Evolutionary conservation across 1,140 invertebrate species (phyloP).

Genomic region (Apis dorsata): DNA sequence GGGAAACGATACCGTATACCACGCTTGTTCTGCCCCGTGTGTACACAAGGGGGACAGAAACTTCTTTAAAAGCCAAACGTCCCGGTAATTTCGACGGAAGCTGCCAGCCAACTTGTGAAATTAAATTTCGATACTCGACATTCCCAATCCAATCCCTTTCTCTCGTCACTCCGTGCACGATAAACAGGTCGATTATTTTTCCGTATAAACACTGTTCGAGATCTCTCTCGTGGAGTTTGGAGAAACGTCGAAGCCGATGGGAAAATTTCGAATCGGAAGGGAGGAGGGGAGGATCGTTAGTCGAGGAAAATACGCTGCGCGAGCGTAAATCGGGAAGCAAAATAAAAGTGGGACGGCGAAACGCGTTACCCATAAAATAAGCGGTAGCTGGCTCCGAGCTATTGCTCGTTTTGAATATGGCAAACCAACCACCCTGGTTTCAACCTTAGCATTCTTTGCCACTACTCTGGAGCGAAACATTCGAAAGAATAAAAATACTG

Average conservation of each 20-base stretch:
- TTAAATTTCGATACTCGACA: conserved; percentile 52
- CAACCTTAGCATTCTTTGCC: conserved; percentile 5
- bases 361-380: conserved; percentile 66
- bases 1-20: conserved; percentile 3
- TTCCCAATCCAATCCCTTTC: conserved; percentile 4
- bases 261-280: neutral
- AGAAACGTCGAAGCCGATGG: too few species aligned
- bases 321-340: conserved; percentile 63
- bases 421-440: neutral
- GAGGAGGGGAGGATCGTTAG: neutral
- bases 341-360: conserved; percentile 52
- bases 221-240: neutral
- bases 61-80: conserved; percentile 47
- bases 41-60: conserved; percentile 26
- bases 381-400: conserved; percentile 48
- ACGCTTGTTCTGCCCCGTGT: conserved; percentile 14
- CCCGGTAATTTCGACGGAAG: conserved; percentile 56
- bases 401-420: conserved; percentile 60
- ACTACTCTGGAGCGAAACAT: conserved; percentile 17
- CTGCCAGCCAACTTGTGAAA: conserved; percentile 31
- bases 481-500: conserved; percentile 13
- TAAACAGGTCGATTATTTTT: too few species aligned
- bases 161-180: neutral
- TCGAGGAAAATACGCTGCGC: too few species aligned
- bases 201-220: too few species aligned